Evolutionary conservation across 2,888 invertebrate species (phyloP), one percentile per base, ranked within the genome.

Genomic region (Cecidostiba fungosa): DNA sequence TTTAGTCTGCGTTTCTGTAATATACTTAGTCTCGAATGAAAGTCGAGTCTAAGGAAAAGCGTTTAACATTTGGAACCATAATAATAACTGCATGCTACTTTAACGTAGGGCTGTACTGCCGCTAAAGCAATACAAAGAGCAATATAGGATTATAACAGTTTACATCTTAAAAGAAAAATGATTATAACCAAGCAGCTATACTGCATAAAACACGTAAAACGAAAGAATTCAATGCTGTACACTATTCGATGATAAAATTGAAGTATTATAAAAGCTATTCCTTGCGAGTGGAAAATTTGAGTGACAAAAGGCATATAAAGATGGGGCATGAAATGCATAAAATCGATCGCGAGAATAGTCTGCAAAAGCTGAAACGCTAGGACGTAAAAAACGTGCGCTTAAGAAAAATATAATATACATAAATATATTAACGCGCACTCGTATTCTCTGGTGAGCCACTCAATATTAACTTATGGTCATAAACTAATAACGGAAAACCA

Each of bases 111-210:
- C 92, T 91, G 89, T 90, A 90, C 91, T 90, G 91, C 91, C 91
- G 89, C 89, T 89, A 90, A 92, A 92, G 92, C 92, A 92, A 93
- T 92, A 93, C 90, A 91, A 92, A 92, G 91, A 93, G 92, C 92
- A 92, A 92, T 92, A 92, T 93, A 92, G 89, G 89, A 88, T 89
- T 90, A 39, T 66, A 78, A 78, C 69, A 47, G 26, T 70, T 79
- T 72, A 72, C 66, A 84, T 89, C 87, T 78, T 66, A 59, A 86
- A 84, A 78, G 59, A 77, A 73, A 29, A 81, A 80, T 66, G 86
- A 66, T n/a, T 84, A 66, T 73, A 82, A 85, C 14, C 62, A 62
- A 76, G 47, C 59, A 43, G 76, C 26, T 74, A 19, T 16, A n/a
- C n/a, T 77, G 76, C 81, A 39, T 77, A 39, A 66, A 79, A 47